A percentile compares a stretch with the other conserved stretches of the same genome.
Evolutionary conservation across 92 coral and sea anemone species (phyloP).

Genomic region (Epizoanthus scotinus): DNA sequence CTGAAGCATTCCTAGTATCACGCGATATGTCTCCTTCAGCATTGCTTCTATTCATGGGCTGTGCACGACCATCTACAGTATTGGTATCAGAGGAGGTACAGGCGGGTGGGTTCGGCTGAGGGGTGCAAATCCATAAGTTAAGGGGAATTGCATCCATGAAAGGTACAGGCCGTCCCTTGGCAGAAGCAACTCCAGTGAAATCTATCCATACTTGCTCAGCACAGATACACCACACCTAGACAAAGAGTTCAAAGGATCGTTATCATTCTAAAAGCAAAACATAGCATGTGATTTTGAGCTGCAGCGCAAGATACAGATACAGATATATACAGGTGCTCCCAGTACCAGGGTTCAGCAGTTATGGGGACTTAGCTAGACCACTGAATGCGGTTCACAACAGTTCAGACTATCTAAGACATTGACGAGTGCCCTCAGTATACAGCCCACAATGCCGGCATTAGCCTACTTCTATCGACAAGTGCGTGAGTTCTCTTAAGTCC

Average conservation of each 20-base stretch:
- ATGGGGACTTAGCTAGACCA: too few species aligned
- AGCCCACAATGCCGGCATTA: too few species aligned
- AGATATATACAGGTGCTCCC: too few species aligned
- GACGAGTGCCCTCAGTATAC: too few species aligned
- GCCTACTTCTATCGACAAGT: too few species aligned
- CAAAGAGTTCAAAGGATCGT: neutral
- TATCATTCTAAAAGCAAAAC: too few species aligned
- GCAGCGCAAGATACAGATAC: too few species aligned
- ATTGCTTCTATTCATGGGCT: constrained; percentile 2
- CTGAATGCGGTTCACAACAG: too few species aligned
- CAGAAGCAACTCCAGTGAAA: constrained; percentile 79
- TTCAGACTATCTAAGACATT: too few species aligned
- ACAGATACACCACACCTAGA: constrained; percentile 87
- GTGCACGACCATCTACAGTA: neutral
- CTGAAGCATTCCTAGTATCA: neutral
- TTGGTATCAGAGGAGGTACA: constrained; percentile 2
- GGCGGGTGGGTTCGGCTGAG: constrained; percentile 47
- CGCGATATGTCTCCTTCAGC: neutral
- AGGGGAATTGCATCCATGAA: constrained; percentile 91
- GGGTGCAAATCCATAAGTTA: constrained; percentile 91
- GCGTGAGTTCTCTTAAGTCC: too few species aligned
- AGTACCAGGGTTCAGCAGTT: too few species aligned
- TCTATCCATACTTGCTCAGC: constrained; percentile 94
- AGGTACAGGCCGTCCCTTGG: constrained; percentile 83
- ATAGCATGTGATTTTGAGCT: too few species aligned